Base-by-base conservation (phyloP, 2,797 vertebrate species). In the Xiphophorus birchmanni region DNA sequence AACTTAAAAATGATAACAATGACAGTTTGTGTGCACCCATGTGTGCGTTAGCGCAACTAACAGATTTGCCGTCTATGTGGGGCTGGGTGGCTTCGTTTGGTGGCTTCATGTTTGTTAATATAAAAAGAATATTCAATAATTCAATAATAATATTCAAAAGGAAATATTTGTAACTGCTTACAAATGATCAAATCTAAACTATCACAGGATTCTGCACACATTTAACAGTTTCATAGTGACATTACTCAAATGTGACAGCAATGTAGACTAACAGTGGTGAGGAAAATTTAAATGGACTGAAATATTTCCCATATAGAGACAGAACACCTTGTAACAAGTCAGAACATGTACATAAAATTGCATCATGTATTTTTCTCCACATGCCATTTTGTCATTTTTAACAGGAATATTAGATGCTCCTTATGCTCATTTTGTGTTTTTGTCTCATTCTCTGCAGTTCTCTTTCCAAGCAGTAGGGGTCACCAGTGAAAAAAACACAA, bases 1-100 rank as follows among this genome's bases (percentile, higher is more conserved):
- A 74, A 75, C 47, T 73, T 74, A 69, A 73, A 84, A 48, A 78
- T 74, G 79, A 76, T 81, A 79, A 77, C 79, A 84, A 83, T 76
- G 86, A 82, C 17, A 83, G 76, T 32, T 32, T 84, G 73, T 72
- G 60, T 75, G 60, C 71, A 81, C 50, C 21, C 84, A 72, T 52
- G 75, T 67, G 72, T 78, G 15, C 74, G 40, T 74, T 37, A 35
- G 48, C 74, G 45, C 76, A 69, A 81, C 71, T n/a, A 4, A 29
- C 69, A 45, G 69, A 13, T 72, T 44, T 72, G 29, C 26, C 1
- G 12, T 3, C 15, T 45, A 13, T 13, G 23, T 71, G 11, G 69
- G 69, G 11, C 40, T 15, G 5, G 69, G 21, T 45, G 26, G 12
- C 23, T 72, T 44, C 2, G 2, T 54, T 15, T 13, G 69, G 42